Evolutionary conservation across 2,797 vertebrate species (phyloP), one percentile per base, ranked within the genome.

Genomic region (Astyanax mexicanus): DNA sequence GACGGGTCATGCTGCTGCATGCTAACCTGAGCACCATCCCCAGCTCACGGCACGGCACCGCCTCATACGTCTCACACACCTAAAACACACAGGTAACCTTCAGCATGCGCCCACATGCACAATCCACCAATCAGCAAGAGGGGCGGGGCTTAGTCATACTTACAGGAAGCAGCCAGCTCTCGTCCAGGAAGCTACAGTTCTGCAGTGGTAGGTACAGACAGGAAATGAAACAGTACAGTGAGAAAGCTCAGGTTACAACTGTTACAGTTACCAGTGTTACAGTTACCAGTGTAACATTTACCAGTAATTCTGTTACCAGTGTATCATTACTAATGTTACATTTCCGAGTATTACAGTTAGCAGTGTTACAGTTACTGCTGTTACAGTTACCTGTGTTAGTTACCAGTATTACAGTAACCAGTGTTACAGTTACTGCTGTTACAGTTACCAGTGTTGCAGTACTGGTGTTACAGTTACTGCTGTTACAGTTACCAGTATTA

Each of bases 161-260:
- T 92, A 96, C 95, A 35, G 93, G 95, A 72, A 96, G 87, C 68
- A 93, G 86, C 94, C 94, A 96, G 74, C 93, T 95, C 84, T 96
- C 90, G 0, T 94, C 94, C 84, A 95, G 89, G 84, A 96, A 96
- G 86, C 94, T 96, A 87, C 92, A 94, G 37, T 95, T 96, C 94
- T 94, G 87, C 75, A 72, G 52, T 35, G 32, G 78, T 17, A 79
- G 51, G 76, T 9, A 44, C 13, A 87, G n/a, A 77, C 17, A 29
- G 5, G 6, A 65, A 21, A 19, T 19, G 11, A 12, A 25, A 12
- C 3, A 13, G 4, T 4, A 1, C 7, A 23, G 40, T 38, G 21
- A n/a, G 3, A 61, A 61, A 19, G 9, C 1, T 40, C 7, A 37
- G 19, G n/a, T 42, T 10, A 21, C 47, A n/a, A n/a, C n/a, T n/a